Evolutionary conservation across 2,888 invertebrate species (phyloP).

Genomic region (Diaphora mendica): DNA sequence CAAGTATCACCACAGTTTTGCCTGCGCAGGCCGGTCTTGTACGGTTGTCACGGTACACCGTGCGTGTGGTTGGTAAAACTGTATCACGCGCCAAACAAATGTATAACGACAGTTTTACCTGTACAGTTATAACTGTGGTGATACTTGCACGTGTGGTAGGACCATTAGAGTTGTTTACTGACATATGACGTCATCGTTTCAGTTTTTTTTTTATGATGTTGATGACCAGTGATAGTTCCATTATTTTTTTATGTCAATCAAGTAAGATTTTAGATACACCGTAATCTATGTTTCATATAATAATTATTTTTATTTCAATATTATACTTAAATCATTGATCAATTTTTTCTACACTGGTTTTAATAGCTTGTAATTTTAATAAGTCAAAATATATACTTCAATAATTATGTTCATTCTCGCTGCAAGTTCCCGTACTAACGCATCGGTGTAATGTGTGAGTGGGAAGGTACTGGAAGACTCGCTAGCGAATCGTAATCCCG

Average conservation of each 20-base stretch:
- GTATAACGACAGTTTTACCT: too few relatives aligned
- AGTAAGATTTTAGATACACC: neutral
- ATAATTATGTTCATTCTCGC: conserved; percentile 60
- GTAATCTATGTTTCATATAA: neutral
- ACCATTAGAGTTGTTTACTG: conserved; percentile 3
- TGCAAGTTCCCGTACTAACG: conserved; percentile 55
- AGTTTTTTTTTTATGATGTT: neutral
- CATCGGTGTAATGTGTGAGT: conserved; percentile 52
- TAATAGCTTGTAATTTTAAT: conserved; percentile 1
- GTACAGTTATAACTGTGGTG: too few relatives aligned
- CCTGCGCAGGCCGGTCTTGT: too few relatives aligned
- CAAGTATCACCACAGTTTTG: too few relatives aligned
- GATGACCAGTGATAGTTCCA: neutral
- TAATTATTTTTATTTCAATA: neutral
- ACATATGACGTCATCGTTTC: neutral
- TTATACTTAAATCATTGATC: neutral
- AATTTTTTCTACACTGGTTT: neutral
- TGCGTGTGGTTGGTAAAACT: too few relatives aligned
- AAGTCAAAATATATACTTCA: conserved; percentile 1
- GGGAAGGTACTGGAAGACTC: conserved; percentile 43
- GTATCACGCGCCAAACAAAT: too few relatives aligned
- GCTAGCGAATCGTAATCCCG: conserved; percentile 12
- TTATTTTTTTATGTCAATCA: neutral
- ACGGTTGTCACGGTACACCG: too few relatives aligned
- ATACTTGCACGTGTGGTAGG: too few relatives aligned